Evolutionary conservation across 2,113 vertebrate species (phyloP), one percentile per base, ranked within the genome.

Genomic region (Triplophysa tibetana): DNA sequence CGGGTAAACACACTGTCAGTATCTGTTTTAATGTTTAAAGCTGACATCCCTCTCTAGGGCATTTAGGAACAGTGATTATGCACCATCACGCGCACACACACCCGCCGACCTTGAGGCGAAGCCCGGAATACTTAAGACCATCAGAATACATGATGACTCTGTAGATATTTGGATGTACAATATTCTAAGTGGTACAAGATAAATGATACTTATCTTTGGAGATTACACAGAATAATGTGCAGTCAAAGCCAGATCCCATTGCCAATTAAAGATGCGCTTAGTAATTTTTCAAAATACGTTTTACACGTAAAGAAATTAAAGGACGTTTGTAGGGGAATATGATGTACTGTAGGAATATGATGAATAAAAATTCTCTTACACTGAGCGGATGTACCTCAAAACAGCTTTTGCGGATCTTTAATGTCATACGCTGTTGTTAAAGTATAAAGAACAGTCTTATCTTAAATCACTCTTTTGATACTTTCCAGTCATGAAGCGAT

Each of bases 51-150:
- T 78, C 77, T 79, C 83, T 29, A 54, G 79, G 79, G 69, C 79
- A 54, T 70, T 58, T 58, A 65, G 79, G 70, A 66, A 65, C 23
- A 23, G 63, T 52, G 60, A 65, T 74, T 78, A 70, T 73, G 62
- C 81, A 65, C 52, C 68, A 67, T 73, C 79, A 79, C 19, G 19
- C 54, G n/a, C 75, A 83, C 62, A 45, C 11, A 12, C 43, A 83
- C 62, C 66, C 77, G 72, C 67, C 69, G 70, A 86, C 84, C 84
- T 86, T 86, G 69, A 83, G 70, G 77, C 67, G 83, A 68, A 70
- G 23, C 54, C 43, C 26, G 9, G 67, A 14, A 17, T 81, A 48
- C 33, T 60, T 67, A 43, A 68, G 63, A 17, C 62, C 24, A 19
- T 29, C 74, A 26, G 48, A 77, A 77, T n/a, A 65, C 38, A 62